Percentiles rank a stretch among this genome's conserved stretches.
These are phyloP conservation scores for Stegophylla sp. DNA, from an alignment of 2,888 invertebrate genomes.

Conservation along the genomic window DNA sequence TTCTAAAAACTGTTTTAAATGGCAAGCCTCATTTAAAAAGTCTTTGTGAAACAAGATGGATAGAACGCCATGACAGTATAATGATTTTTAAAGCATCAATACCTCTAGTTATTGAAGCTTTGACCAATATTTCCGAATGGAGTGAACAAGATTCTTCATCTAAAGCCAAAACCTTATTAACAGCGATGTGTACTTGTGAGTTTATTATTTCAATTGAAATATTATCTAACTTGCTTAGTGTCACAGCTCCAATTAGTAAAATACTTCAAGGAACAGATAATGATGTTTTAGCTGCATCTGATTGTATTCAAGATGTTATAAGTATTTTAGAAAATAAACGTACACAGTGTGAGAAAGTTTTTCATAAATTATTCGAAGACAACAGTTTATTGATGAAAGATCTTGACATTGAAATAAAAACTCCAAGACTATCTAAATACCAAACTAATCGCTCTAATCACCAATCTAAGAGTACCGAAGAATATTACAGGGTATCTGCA, in stretches of 20 bases:
- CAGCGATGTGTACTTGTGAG: no score
- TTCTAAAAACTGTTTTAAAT: neutral
- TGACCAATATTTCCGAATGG: constrained; percentile 23
- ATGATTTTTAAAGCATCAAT: constrained; percentile 13
- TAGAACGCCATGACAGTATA: neutral
- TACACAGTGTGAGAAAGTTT: constrained; percentile 9
- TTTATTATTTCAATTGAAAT: constrained; percentile 3
- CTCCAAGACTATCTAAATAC: constrained; percentile 16
- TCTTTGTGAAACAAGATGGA: constrained; percentile 16
- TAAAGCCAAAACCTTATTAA: constrained; percentile 1
- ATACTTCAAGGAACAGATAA: constrained; percentile 9
- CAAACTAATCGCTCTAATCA: constrained; percentile 11
- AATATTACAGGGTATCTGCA: constrained; percentile 13
- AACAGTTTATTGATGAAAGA: constrained; percentile 11
- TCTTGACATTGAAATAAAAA: constrained; percentile 12
- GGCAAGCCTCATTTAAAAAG: neutral
- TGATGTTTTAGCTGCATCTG: constrained; percentile 24
- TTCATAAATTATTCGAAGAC: constrained; percentile 15
- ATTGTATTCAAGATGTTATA: constrained; percentile 17
- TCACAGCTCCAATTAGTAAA: constrained; percentile 14
- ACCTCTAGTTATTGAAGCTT: neutral
- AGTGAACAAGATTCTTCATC: constrained; percentile 21
- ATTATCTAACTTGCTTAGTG: constrained; percentile 5
- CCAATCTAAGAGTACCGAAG: neutral
- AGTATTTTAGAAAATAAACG: neutral